Percentiles rank a stretch among this genome's conserved stretches.
phyloP scores from a whole-genome alignment of 2,888 invertebrate genomes.

The Byasa hedistus region DNA sequence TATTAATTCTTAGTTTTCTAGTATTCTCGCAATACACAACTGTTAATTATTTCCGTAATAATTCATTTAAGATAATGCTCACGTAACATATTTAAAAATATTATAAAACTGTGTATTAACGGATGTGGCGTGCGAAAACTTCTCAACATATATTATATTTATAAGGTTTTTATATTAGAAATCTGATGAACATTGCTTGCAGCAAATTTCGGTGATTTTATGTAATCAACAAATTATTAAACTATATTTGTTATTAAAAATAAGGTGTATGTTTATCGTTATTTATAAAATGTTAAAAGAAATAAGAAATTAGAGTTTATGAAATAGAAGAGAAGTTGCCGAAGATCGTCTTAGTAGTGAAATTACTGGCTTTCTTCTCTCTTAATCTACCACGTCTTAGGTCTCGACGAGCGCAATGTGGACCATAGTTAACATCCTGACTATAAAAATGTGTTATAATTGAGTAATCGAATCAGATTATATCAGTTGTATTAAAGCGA shows the following conservation, averaged over 20 bases:
- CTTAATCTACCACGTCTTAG: too few species aligned
- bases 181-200: not conserved
- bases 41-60: not conserved
- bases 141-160: not conserved
- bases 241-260: not conserved
- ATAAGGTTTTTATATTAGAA: not conserved
- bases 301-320: too few species aligned
- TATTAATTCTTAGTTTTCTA: conserved; percentile 33
- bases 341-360: too few species aligned
- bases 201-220: not conserved
- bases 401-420: too few species aligned
- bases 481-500: not conserved
- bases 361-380: too few species aligned
- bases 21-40: not conserved
- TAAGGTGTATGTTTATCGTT: not conserved
- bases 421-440: too few species aligned
- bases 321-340: too few species aligned
- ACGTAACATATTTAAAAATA: not conserved
- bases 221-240: too few species aligned
- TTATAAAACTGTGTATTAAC: not conserved
- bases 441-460: too few species aligned
- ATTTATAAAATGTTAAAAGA: not conserved
- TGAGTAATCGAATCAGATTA: not conserved
- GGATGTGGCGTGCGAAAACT: not conserved
- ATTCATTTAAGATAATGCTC: not conserved